Conservation (phyloP, 2,113 vertebrate genomes). For the Callocephalon fimbriatum region DNA sequence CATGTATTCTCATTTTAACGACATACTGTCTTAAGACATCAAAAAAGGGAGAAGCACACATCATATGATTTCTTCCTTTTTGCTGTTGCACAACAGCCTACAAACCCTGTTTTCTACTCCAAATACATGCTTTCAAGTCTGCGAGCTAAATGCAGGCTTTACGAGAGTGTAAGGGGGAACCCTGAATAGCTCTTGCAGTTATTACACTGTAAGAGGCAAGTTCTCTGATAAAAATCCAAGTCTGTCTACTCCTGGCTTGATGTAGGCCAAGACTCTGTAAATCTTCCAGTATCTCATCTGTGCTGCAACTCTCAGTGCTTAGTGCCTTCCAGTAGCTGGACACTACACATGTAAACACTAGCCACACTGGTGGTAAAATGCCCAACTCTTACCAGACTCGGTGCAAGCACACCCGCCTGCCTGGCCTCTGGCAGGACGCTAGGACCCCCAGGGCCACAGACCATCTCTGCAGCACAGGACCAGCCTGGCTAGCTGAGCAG, state of each 20-base stretch:
- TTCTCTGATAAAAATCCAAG: neutral
- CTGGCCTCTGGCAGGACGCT: neutral
- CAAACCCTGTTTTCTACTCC: neutral
- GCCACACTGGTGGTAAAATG: neutral
- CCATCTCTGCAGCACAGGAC: neutral
- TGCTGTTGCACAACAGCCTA: neutral
- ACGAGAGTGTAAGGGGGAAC: neutral
- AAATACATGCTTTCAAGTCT: neutral
- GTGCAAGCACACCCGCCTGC: neutral
- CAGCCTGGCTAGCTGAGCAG: accelerated
- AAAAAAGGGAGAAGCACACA: neutral
- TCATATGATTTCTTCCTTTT: constrained; percentile 18
- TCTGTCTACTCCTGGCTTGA: neutral
- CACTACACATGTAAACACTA: accelerated
- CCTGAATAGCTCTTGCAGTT: neutral
- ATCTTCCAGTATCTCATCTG: neutral
- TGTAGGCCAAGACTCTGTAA: accelerated
- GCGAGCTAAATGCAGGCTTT: neutral
- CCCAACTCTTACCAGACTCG: accelerated
- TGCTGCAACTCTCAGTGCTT: neutral
- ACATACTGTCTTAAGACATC: neutral
- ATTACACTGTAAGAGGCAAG: neutral
- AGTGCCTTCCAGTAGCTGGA: neutral
- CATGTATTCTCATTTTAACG: neutral
- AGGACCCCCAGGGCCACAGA: no score